Percentiles rank a stretch among this genome's conserved stretches.
Conservation (phyloP, 2,113 vertebrate genomes). For the Zosterops lateralis region DNA sequence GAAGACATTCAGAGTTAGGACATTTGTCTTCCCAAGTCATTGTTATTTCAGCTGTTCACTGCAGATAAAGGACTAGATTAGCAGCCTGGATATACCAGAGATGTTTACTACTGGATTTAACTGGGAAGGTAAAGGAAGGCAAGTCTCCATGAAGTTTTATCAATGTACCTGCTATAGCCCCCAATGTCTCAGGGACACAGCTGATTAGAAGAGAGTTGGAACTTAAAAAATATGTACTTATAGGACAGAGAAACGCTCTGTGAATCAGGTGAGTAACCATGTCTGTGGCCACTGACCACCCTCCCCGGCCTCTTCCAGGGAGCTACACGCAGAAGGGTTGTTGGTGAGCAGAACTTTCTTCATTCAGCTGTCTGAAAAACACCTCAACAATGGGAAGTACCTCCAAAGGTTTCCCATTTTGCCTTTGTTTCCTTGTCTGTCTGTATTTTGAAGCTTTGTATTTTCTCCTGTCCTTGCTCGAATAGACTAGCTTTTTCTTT, state of each 20-base stretch:
- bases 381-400: neutral
- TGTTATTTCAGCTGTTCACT: fast-evolving
- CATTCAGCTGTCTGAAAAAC: neutral
- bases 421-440: neutral
- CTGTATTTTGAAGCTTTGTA: neutral
- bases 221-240: fast-evolving
- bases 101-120: neutral
- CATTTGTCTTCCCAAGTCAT: neutral
- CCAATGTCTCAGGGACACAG: neutral
- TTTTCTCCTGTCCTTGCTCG: neutral
- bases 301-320: neutral
- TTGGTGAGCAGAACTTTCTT: neutral
- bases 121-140: neutral
- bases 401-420: neutral
- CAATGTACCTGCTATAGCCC: neutral
- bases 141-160: neutral
- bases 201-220: neutral
- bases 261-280: neutral
- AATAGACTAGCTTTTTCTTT: neutral
- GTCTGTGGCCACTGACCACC: neutral
- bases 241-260: neutral
- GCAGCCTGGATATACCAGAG: neutral
- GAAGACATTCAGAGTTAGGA: too few relatives aligned
- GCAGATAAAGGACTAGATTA: neutral
- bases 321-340: neutral